Conservation (phyloP, 2,888 invertebrate genomes). For the Ischnura elegans region DNA sequence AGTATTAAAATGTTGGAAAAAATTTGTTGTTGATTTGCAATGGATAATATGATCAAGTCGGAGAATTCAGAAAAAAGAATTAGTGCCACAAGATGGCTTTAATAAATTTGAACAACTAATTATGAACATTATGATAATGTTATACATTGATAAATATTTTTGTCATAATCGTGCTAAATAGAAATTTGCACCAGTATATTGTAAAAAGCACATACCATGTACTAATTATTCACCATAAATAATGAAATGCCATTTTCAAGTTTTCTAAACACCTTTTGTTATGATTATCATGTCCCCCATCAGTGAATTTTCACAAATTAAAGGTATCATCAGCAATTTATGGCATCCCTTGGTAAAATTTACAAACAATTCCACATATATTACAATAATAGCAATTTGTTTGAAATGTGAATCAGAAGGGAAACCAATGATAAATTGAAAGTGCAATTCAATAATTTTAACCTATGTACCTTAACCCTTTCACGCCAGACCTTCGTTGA, state of each 20-base stretch:
- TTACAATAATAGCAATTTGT: too few species aligned
- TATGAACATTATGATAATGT: neutral
- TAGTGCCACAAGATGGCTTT: neutral
- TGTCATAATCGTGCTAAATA: conserved; percentile 15
- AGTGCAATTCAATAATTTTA: too few species aligned
- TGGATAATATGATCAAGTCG: neutral
- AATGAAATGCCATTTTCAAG: conserved; percentile 27
- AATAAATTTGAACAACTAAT: neutral
- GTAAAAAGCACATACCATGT: conserved; percentile 14
- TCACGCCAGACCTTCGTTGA: too few species aligned
- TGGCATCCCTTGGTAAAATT: too few species aligned
- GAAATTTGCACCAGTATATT: conserved; percentile 12
- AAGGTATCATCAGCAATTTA: too few species aligned
- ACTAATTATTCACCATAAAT: neutral
- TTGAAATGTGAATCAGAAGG: too few species aligned
- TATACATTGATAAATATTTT: neutral
- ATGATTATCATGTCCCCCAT: neutral
- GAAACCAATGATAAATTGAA: too few species aligned
- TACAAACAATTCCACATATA: too few species aligned
- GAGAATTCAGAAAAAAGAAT: neutral
- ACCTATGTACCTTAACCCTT: too few species aligned
- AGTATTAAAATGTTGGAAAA: conserved; percentile 16
- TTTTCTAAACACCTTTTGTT: conserved; percentile 30
- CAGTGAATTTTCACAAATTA: too few species aligned
- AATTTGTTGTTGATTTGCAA: conserved; percentile 20